Evolutionary conservation across 1,140 invertebrate species (phyloP).

Genomic region (Drosophila pallidifrons): DNA sequence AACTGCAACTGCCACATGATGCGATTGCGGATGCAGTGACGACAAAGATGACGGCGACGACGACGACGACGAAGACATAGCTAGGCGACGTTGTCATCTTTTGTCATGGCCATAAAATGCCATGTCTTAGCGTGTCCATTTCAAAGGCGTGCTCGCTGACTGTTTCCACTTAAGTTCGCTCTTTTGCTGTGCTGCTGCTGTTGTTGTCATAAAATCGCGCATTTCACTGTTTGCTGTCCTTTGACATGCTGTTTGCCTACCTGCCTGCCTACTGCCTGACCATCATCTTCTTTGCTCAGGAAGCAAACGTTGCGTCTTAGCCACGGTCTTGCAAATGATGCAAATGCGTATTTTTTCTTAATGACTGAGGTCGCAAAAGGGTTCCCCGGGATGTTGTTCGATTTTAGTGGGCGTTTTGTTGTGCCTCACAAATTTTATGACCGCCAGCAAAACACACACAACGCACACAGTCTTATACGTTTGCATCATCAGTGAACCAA

Average conservation of each 20-base stretch:
- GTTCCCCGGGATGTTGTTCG: conserved; percentile 7
- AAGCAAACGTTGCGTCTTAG: conserved; percentile 22
- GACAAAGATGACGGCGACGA: conserved; percentile 15
- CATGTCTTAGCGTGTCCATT: conserved; percentile 42
- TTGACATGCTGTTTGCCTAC: conserved; percentile 49
- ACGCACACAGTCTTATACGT: conserved; percentile 6
- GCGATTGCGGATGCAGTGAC: conserved; percentile 60
- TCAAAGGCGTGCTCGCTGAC: conserved; percentile 49
- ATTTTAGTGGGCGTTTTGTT: conserved; percentile 43
- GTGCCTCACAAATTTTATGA: conserved; percentile 21
- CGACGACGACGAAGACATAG: not conserved
- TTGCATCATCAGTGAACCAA: conserved; percentile 37
- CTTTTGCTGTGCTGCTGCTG: not conserved
- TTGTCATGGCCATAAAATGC: conserved; percentile 76
- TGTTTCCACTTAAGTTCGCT: conserved; percentile 71
- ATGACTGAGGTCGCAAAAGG: conserved; percentile 43
- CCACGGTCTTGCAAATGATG: conserved; percentile 41
- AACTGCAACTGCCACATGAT: conserved; percentile 21
- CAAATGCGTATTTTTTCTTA: conserved; percentile 44
- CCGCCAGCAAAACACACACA: not conserved
- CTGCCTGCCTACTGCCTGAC: conserved; percentile 12
- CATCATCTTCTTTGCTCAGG: not conserved
- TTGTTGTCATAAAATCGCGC: conserved; percentile 64
- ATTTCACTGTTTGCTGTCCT: conserved; percentile 73
- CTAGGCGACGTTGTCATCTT: conserved; percentile 56